Evolutionary conservation across 2,888 invertebrate species (phyloP).

Genomic region (Mythimna loreyi): DNA sequence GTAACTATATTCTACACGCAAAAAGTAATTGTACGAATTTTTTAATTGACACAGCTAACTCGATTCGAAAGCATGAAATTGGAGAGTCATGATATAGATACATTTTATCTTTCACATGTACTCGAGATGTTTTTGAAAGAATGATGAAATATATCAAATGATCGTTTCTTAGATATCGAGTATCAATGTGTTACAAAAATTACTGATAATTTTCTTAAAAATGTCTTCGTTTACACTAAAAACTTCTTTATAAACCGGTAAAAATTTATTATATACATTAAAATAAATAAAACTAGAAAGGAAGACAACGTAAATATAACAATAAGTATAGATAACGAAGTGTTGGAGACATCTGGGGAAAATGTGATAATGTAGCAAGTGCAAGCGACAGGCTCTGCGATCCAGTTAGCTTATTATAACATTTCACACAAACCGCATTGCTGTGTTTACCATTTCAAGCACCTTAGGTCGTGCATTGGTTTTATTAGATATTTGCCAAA

Average conservation of each 20-base stretch:
- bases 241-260: neutral
- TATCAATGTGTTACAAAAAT: slow-evolving; percentile 18
- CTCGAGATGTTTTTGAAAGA: slow-evolving; percentile 44
- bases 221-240: neutral
- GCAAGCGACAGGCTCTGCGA: slow-evolving; percentile 7
- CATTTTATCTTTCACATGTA: slow-evolving; percentile 55
- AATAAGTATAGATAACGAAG: slow-evolving; percentile 6
- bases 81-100: slow-evolving; percentile 68
- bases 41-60: slow-evolving; percentile 73
- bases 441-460: slow-evolving; percentile 27
- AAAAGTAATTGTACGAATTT: slow-evolving; percentile 75
- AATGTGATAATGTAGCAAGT: slow-evolving; percentile 30
- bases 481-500: slow-evolving; percentile 11
- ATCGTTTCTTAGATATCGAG: slow-evolving; percentile 23
- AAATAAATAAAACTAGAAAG: neutral
- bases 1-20: slow-evolving; percentile 72
- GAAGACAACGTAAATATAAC: neutral
- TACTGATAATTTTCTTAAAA: slow-evolving; percentile 15
- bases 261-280: neutral
- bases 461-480: slow-evolving; percentile 19
- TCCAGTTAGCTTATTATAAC: slow-evolving; percentile 22
- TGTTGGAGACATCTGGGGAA: slow-evolving; percentile 11
- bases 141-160: slow-evolving; percentile 26
- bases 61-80: slow-evolving; percentile 77
- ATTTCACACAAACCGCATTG: slow-evolving; percentile 28